These are phyloP conservation scores for Sinodicranocentrus sp. DNA, from an alignment of 2,888 invertebrate genomes.

Conservation along the genomic window DNA sequence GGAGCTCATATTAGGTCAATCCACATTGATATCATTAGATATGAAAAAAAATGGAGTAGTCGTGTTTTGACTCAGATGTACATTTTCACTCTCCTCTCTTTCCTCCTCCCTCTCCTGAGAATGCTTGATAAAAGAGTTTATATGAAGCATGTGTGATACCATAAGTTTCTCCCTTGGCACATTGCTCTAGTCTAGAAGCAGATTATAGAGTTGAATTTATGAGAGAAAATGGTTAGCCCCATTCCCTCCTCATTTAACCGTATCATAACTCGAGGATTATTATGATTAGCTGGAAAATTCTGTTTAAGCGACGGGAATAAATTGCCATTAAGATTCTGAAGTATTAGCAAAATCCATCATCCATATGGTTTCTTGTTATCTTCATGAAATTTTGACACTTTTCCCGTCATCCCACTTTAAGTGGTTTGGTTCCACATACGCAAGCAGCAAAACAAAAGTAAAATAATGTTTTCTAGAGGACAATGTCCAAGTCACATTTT, in stretches of 20 bases:
- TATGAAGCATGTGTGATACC: no score
- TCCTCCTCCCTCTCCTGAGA: no score
- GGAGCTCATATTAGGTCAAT: no score
- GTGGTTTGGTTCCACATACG: no score
- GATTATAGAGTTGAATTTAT: neutral
- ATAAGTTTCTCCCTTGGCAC: neutral
- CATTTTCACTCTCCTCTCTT: no score
- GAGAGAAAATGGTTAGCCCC: conserved; percentile 23
- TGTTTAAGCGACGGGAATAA: conserved; percentile 13
- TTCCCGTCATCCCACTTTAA: conserved; percentile 10
- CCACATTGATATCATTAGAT: no score
- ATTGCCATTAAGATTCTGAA: conserved; percentile 54
- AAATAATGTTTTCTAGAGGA: neutral
- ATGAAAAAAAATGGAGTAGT: conserved; percentile 7
- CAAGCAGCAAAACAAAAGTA: neutral
- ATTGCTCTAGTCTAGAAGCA: no score
- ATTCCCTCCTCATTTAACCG: conserved; percentile 2
- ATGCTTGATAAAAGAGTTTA: no score
- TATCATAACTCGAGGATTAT: conserved; percentile 1
- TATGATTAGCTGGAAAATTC: conserved; percentile 37
- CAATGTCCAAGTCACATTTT: neutral
- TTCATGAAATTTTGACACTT: conserved; percentile 54
- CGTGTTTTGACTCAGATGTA: neutral
- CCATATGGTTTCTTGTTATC: conserved; percentile 39
- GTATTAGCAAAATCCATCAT: conserved; percentile 67